phyloP scores from a whole-genome alignment of 1,140 invertebrate species.

The Charaxes varanes region DNA sequence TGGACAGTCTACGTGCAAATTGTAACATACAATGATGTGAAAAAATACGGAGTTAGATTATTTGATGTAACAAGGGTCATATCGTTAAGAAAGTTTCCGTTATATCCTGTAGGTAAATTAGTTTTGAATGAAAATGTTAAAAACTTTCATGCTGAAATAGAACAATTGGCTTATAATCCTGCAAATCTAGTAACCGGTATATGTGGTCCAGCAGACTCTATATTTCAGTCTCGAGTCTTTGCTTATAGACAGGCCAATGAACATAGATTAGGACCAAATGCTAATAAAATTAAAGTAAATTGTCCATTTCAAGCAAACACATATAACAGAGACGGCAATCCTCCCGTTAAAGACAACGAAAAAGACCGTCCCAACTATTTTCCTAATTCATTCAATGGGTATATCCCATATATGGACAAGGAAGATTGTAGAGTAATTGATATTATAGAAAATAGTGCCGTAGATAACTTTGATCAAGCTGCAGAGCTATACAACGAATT shows the following conservation, averaged over 20 bases:
- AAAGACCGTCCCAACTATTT: conserved; percentile 93
- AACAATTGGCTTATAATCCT: conserved; percentile 91
- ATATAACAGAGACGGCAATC: conserved; percentile 87
- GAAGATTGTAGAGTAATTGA: no score
- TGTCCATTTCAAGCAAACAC: conserved; percentile 80
- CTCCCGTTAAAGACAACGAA: conserved; percentile 75
- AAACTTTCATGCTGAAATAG: conserved; percentile 92
- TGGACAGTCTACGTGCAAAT: conserved; percentile 80
- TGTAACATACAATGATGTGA: conserved; percentile 70
- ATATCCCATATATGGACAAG: conserved; percentile 74
- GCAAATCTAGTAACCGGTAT: conserved; percentile 91
- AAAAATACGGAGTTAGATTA: conserved; percentile 74
- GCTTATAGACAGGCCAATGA: conserved; percentile 90
- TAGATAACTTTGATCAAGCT: conserved; percentile 66
- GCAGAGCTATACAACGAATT: no score
- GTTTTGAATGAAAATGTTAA: conserved; percentile 88
- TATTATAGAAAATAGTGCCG: no score
- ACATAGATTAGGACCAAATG: conserved; percentile 89
- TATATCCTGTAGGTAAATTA: conserved; percentile 88
- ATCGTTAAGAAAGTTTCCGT: conserved; percentile 87
- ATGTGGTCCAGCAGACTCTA: conserved; percentile 88
- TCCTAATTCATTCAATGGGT: conserved; percentile 94
- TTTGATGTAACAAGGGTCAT: conserved; percentile 85
- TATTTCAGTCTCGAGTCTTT: conserved; percentile 91
- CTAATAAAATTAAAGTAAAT: conserved; percentile 89